Base-by-base conservation (phyloP, 2,888 invertebrate species). In the Nemurella pictetii region DNA sequence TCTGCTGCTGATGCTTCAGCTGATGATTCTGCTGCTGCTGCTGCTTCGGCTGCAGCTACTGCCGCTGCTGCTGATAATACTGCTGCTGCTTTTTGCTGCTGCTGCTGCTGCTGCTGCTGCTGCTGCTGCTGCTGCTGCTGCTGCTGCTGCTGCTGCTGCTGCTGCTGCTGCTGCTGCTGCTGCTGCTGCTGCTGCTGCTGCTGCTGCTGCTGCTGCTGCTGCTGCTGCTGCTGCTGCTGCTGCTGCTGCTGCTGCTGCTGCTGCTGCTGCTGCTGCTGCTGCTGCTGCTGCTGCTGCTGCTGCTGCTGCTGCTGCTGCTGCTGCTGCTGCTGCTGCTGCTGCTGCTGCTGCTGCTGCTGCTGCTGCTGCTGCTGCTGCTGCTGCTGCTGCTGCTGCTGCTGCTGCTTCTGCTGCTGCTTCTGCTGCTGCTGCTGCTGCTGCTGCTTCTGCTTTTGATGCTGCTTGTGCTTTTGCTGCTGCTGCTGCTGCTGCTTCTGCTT, bases 161-260 rank as follows among this genome's bases (percentile, higher is more conserved):
- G 55, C 83, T 84, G n/a, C 83, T 83, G n/a, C 29, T 72, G n/a
- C 84, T 36, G 20, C 73, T 84, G 27, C 83, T 55, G 27, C 73
- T 84, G n/a, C 83, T 84, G 27, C 29, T 84, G n/a, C 83, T 84
- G 55, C n/a, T 84, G 12, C 84, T 84, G 27, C 73, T 84, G 9
- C 83, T 84, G n/a, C 83, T 84, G 27, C 28, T 84, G n/a, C 29
- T 84, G n/a, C 83, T 84, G n/a, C 83, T 84, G 27, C 83, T 84
- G 28, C n/a, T 84, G 27, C 83, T 84, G 27, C 73, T 84, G n/a
- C 29, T 84, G n/a, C 35, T 85, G 29, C 20, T 80, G 80, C 29
- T 84, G 83, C 20, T 84, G 15, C 29, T 27, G 15, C 7, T 84
- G 28, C 73, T 84, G 9, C 83, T 72, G 27, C 83, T 84, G 36